Evolutionary conservation across 2,888 invertebrate genomes (phyloP).

Genomic region (Alcis repandata): DNA sequence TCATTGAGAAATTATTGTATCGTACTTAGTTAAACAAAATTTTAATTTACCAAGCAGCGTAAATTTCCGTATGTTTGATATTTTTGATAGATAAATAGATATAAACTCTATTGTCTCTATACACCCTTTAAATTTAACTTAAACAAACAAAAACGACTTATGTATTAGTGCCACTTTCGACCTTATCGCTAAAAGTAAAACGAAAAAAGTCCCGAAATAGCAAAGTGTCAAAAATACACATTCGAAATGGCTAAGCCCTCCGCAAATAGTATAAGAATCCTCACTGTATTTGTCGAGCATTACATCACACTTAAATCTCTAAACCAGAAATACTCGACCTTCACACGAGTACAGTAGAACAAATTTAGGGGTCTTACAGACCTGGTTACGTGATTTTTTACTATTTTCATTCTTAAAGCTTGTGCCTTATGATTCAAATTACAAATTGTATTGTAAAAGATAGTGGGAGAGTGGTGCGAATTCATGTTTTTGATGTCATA

Average conservation of each 20-base stretch:
- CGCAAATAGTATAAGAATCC: slow-evolving; percentile 43
- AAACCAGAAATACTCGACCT: slow-evolving; percentile 24
- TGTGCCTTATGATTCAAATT: background rate
- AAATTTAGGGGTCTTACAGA: background rate
- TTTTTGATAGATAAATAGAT: too few species aligned
- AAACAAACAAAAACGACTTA: too few species aligned
- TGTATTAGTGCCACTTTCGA: too few species aligned
- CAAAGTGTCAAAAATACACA: background rate
- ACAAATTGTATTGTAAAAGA: too few species aligned
- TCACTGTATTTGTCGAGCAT: slow-evolving; percentile 69
- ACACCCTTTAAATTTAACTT: too few species aligned
- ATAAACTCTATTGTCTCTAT: too few species aligned
- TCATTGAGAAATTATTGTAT: too few species aligned
- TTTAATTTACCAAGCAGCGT: too few species aligned
- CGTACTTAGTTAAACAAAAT: too few species aligned
- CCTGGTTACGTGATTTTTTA: background rate
- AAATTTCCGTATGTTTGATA: too few species aligned
- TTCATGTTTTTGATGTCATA: slow-evolving; percentile 70
- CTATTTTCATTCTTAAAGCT: slow-evolving; percentile 3
- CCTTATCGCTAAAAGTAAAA: too few species aligned
- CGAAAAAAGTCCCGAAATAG: too few species aligned
- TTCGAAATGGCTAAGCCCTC: background rate
- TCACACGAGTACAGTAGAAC: background rate
- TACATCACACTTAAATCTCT: slow-evolving; percentile 63
- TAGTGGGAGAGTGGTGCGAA: slow-evolving; percentile 50